Evolutionary conservation across 1,140 invertebrate genomes (phyloP), one percentile per base, ranked within the genome.

Genomic region (Heliconius hewitsoni): DNA sequence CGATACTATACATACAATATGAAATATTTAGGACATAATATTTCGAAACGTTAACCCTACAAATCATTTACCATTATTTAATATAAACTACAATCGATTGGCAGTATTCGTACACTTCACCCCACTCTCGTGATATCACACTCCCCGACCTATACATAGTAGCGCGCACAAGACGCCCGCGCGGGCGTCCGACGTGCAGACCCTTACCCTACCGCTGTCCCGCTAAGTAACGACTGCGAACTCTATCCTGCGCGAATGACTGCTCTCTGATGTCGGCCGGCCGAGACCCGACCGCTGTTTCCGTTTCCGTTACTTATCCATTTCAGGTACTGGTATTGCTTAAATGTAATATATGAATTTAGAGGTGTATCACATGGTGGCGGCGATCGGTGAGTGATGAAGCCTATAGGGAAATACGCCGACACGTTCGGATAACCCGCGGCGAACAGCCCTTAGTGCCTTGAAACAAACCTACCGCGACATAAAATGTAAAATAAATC

Each of bases 281-380:
- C 83, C 87, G 83, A 83, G 27, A 75, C 86, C 83, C 86, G 82
- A 88, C 85, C 87, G 86, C 87, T 89, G 88, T 90, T 87, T 85
- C 84, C 87, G 82, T 87, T 66, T 86, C 23, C 23, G 23, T 23
- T 91, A 80, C 81, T 82, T 84, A 80, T 81, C 79, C 87, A 86
- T 91, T 86, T 92, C 92, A 94, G 91, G 91, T 94, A 93, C 92
- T 90, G 88, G 89, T 93, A 93, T 93, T 93, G 91, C 92, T 93
- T 93, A 93, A 86, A 86, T 88, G 87, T 90, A 89, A 88, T 78
- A 82, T 78, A 76, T 74, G 42, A 74, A 50, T 75, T 81, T 81
- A 76, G 34, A 57, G 66, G 76, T 78, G 27, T 55, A 30, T 76
- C 73, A 60, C 66, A 71, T 74, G 16, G 23, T 71, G 75, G 72